A percentile compares a stretch with the other conserved stretches of the same genome.
phyloP scores from a whole-genome alignment of 2,113 vertebrate species.

The Leptodactylus fuscus region DNA sequence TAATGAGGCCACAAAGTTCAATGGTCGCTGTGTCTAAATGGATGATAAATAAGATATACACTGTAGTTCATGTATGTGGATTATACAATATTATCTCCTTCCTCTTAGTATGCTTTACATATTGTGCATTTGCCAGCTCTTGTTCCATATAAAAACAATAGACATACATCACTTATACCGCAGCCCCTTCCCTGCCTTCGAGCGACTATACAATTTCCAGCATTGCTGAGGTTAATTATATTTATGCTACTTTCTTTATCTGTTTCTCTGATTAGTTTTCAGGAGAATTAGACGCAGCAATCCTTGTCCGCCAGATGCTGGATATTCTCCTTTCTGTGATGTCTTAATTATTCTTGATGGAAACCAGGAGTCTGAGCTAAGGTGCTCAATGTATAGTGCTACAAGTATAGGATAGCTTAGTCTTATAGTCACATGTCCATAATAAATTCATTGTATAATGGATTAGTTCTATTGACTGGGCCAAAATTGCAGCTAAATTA shows the following conservation, averaged over 20 bases:
- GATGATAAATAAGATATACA: neutral
- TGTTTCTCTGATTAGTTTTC: constrained; percentile 33
- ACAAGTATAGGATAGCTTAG: neutral
- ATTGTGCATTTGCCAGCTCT: neutral
- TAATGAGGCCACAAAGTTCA: constrained; percentile 25
- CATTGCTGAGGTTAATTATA: constrained; percentile 4
- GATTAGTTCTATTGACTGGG: neutral
- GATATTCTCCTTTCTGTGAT: neutral
- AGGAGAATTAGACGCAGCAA: constrained; percentile 7
- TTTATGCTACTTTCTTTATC: constrained; percentile 21
- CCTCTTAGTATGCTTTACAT: neutral
- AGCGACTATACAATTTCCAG: constrained; percentile 6
- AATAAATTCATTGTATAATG: too few relatives aligned
- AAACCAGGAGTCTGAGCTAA: constrained; percentile 2
- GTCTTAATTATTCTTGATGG: constrained; percentile 27
- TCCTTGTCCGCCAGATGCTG: neutral
- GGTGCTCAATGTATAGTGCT: neutral
- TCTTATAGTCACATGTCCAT: neutral
- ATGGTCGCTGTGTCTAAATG: neutral
- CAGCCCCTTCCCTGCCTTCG: neutral
- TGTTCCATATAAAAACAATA: neutral
- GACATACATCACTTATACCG: neutral
- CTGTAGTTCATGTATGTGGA: neutral
- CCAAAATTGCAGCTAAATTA: neutral
- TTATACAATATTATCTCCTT: neutral